A percentile compares a stretch with the other conserved stretches of the same genome.
Conservation (phyloP, 2,797 vertebrate genomes). For the Poeciliopsis gracilis region DNA sequence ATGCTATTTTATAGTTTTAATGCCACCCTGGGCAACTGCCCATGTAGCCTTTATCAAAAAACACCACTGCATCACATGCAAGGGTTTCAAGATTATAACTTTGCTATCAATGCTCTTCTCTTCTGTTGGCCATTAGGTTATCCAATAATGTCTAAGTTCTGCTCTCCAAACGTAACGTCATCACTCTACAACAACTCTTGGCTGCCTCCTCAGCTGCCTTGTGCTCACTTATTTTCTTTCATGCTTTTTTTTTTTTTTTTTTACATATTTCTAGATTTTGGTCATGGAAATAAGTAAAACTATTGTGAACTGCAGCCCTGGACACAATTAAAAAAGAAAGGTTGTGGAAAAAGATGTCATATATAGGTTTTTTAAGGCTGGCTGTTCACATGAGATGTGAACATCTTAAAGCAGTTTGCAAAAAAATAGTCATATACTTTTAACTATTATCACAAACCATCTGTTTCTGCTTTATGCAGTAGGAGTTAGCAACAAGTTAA, state of each 20-base stretch:
- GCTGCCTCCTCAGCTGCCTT: conserved; percentile 2
- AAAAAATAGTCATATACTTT: conserved; percentile 47
- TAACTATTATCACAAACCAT: conserved; percentile 67
- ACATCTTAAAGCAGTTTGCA: conserved; percentile 48
- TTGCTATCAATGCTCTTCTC: conserved; percentile 1
- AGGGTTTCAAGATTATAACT: background rate
- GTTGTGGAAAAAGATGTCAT: background rate
- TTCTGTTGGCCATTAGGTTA: conserved; percentile 2
- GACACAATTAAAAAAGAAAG: background rate
- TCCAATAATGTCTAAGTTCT: conserved; percentile 8
- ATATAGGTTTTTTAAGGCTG: conserved; percentile 15
- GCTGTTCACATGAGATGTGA: conserved; percentile 51
- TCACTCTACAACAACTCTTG: conserved; percentile 5
- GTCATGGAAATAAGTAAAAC: conserved; percentile 3
- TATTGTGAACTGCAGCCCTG: conserved; percentile 1
- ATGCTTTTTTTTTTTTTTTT: background rate
- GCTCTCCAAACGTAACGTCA: conserved; percentile 13
- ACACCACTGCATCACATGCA: background rate
- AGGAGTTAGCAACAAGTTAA: conserved; percentile 79
- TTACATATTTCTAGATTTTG: conserved; percentile 4
- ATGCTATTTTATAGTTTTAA: background rate
- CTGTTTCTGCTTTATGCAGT: conserved; percentile 75
- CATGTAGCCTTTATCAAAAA: background rate
- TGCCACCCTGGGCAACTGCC: background rate
- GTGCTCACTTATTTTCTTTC: conserved; percentile 12